Base-by-base conservation (phyloP, 2,797 vertebrate species). In the Acanthurus leucopareius region DNA sequence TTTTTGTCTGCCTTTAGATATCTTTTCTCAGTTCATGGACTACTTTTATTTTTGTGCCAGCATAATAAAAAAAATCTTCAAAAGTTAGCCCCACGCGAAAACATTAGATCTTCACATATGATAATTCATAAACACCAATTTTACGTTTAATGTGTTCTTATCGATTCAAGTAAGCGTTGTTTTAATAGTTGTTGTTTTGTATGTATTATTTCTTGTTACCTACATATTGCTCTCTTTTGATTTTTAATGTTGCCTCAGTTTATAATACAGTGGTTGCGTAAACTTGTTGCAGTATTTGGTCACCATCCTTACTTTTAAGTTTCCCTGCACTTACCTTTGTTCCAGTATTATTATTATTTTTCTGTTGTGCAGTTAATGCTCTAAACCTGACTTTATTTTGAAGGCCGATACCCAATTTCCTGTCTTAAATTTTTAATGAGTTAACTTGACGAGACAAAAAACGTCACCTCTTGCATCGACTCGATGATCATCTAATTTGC, bases 401-500 rank as follows among this genome's bases (percentile, higher is more conserved):
- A 76, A 83, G 28, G 32, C 10, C 4, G 13, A 10, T 13, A 10
- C 6, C 15, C 1, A 19, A 54, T 5, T 66, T 70, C 53, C 79
- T 1, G 8, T 58, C 2, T 44, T 0, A 22, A 49, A 3, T 10
- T 17, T n/a, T 0, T 25, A n/a, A 54, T 5, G 1, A 2, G 8
- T 9, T 49, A 53, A 52, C 48, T 86, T 90, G 28, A 69, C 38
- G 0, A 3, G 62, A 9, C 22, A 25, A 10, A 16, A 5, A 17
- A 67, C 68, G 60, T 80, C 67, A 54, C 64, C 15, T 17, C 49
- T 66, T 44, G 14, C 40, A 17, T 59, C 2, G 57, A 45, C 54
- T 78, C 61, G 3, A 61, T 51, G 51, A 84, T 86, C 64, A 70
- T 73, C 68, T 87, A 72, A 63, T 68, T 52, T 61, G 49, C 75